These are phyloP conservation scores for Nyctalus aviator DNA, from an alignment of 2,797 vertebrate genomes.

Conservation along the genomic window DNA sequence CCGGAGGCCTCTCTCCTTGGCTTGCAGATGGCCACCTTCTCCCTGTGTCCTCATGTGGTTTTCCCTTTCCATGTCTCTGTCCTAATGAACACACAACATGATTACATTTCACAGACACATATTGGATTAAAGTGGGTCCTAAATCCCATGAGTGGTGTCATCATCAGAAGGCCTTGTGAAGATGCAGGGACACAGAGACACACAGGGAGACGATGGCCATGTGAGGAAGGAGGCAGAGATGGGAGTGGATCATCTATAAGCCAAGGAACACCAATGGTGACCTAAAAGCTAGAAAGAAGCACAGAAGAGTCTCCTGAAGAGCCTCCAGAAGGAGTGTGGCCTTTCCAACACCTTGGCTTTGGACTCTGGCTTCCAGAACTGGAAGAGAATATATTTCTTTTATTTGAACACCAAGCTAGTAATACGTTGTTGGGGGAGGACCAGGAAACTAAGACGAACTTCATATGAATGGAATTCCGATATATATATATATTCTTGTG, in stretches of 20 bases:
- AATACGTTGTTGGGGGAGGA: neutral
- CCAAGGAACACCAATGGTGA: neutral
- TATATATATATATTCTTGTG: no score
- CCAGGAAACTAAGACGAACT: neutral
- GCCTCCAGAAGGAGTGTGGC: neutral
- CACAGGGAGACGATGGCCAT: neutral
- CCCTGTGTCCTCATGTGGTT: neutral
- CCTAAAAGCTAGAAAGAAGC: neutral
- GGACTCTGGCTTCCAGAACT: slow-evolving; percentile 8
- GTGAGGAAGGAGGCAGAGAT: neutral
- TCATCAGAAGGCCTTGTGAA: neutral
- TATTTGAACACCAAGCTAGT: neutral
- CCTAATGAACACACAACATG: neutral
- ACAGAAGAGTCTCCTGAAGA: neutral
- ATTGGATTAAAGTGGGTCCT: neutral
- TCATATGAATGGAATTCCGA: neutral
- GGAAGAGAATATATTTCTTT: neutral
- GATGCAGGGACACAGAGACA: neutral
- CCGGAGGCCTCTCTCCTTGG: neutral
- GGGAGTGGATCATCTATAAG: neutral
- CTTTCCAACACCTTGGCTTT: neutral
- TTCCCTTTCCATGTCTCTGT: neutral
- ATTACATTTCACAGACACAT: neutral
- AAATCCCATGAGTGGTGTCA: neutral
- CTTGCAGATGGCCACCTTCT: neutral